Base-by-base conservation (phyloP, 2,113 vertebrate species). In the Tringa solitaria region DNA sequence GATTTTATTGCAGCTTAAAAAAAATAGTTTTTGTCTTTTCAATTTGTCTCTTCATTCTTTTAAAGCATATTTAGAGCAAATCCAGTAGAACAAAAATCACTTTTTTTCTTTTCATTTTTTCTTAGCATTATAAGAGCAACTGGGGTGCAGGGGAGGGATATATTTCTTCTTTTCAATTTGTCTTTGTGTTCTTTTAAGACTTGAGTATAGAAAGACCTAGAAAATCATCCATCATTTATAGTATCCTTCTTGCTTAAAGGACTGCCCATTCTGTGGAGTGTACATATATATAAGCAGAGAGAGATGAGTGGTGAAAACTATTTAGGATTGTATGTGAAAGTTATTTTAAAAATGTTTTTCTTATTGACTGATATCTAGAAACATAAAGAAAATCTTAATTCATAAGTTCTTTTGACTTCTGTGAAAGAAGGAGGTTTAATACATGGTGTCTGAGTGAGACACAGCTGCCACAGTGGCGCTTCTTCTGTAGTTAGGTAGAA, bases 1-100 rank as follows among this genome's bases (percentile, higher is more conserved):
- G 56, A 15, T 57, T 67, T 86, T 95, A 57, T 35, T 91, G 28
- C 28, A 84, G 12, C 53, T 94, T 90, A 48, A 86, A 91, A 95
- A 72, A 9, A 57, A 12, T 51, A n/a, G 5, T 10, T 64, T 86
- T 78, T 78, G 3, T 56, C 26, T 70, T 77, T 84, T 65, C n/a
- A 81, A 3, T 90, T 81, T 91, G 14, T 51, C 13, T 46, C 6
- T 24, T 64, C 81, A 8, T 14, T 80, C 72, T 87, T 79, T 65
- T 46, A 32, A 83, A 65, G 24, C 28, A 2, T 48, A 59, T 56
- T 64, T 65, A 75, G 24, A 75, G 46, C 15, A 81, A 68, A 88
- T 32, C 22, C 33, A 50, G 18, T 35, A 39, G 27, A 68, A 86
- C 14, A 64, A 87, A 69, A 43, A 6, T 12, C 0, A 26, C 45